Percentiles rank a stretch among this genome's conserved stretches.
These are phyloP conservation scores for Drosophila ananassae DNA, from an alignment of 1,140 invertebrate genomes.

Conservation along the genomic window DNA sequence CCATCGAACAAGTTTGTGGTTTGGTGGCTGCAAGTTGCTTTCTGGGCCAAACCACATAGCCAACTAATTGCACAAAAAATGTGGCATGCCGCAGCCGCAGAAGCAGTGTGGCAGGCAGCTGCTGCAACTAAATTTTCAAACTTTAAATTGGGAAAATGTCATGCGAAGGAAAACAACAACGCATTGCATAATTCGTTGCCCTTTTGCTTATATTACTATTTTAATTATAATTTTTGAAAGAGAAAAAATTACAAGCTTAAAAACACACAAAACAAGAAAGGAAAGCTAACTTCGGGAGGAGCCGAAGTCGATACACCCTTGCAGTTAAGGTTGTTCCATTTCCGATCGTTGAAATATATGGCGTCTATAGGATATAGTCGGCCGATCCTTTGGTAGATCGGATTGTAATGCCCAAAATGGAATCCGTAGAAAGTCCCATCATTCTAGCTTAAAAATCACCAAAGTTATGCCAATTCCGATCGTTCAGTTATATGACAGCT, in stretches of 20 bases:
- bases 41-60: constrained; percentile 76
- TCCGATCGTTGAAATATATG: no score
- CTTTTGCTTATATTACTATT: constrained; percentile 57
- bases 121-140: constrained; percentile 15
- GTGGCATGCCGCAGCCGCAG: constrained; percentile 53
- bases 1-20: constrained; percentile 57
- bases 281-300: no score
- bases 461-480: no score
- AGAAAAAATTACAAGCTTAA: constrained; percentile 14
- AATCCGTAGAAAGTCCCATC: no score
- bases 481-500: no score
- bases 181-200: constrained; percentile 70
- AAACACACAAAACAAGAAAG: background rate
- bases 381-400: no score
- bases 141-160: constrained; percentile 44
- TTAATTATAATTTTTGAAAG: constrained; percentile 37
- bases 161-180: constrained; percentile 24
- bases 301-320: no score
- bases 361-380: no score
- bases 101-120: background rate
- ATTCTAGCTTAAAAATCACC: no score
- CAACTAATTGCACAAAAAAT: constrained; percentile 79
- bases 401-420: no score
- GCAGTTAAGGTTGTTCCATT: no score
- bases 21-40: constrained; percentile 50